Base-by-base conservation (phyloP, 2,888 invertebrate species). In the Brenthis daphne region DNA sequence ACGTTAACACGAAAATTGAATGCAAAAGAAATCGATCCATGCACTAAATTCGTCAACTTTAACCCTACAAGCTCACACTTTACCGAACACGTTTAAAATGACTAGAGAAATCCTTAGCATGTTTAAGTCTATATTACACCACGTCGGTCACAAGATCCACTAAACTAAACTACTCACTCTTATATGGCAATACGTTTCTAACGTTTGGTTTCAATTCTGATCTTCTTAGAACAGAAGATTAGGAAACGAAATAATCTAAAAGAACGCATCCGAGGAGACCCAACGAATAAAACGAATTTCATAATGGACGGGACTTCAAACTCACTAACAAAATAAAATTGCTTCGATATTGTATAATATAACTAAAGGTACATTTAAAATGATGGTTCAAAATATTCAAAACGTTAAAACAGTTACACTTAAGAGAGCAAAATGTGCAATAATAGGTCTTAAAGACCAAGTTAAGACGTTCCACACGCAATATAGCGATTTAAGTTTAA, bases 301-400 rank as follows among this genome's bases (percentile, higher is more conserved):
- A 77, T 64, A 76, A 82, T 92, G 92, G 92, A 92, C 92, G 92
- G 92, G 92, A 86, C 80, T 83, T 81, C 84, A 79, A 88, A 90
- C 83, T 88, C 85, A 89, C 89, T 85, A 85, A 85, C 79, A 76
- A 78, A 81, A 79, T 76, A 75, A 73, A 83, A 69, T 68, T 69
- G 67, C 55, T 68, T 65, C 24, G 12, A 53, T 64, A 50, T 29
- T 29, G 29, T 65, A 60, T 54, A 65, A 57, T 65, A 64, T 57
- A 67, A 73, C 66, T 68, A 57, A 70, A 57, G 64, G 43, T 57
- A 58, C 57, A 54, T 33, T 63, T 50, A 50, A 29, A 57, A 64
- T 58, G 37, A 55, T 48, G 65, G 69, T 57, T 56, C n/a, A 48
- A 20, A 58, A 51, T 43, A 64, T 60, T 58, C 43, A 58, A 54